Conservation (phyloP, 2,888 invertebrate species). For the Sacculina carcini region DNA sequence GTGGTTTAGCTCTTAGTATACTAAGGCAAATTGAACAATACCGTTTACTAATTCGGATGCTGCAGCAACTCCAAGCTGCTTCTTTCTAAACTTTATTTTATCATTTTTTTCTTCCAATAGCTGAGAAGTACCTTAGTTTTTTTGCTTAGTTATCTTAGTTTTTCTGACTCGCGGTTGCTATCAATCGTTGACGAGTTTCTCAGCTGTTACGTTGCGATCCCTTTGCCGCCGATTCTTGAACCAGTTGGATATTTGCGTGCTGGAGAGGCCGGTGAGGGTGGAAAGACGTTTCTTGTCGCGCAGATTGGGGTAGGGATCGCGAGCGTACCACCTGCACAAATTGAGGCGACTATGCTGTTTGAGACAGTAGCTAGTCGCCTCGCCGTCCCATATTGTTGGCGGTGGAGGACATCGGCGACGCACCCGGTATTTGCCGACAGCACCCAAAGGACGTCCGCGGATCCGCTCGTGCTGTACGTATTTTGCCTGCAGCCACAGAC, state of each 20-base stretch:
- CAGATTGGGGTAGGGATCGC: conserved; percentile 88
- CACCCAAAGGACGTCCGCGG: conserved; percentile 60
- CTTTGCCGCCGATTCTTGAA: conserved; percentile 92
- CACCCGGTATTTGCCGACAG: conserved; percentile 39
- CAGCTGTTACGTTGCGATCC: too few relatives aligned
- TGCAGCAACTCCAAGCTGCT: too few relatives aligned
- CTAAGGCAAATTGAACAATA: too few relatives aligned
- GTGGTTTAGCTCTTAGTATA: too few relatives aligned
- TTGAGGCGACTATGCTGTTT: conserved; percentile 34
- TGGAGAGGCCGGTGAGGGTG: conserved; percentile 79
- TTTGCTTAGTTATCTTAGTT: too few relatives aligned
- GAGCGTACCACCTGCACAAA: conserved; percentile 20
- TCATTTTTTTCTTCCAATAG: too few relatives aligned
- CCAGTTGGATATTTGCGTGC: conserved; percentile 90
- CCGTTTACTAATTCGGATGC: too few relatives aligned
- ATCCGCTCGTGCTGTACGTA: conserved; percentile 94
- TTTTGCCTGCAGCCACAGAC: conserved; percentile 55
- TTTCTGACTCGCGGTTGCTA: too few relatives aligned
- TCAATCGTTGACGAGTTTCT: too few relatives aligned
- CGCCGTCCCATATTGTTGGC: conserved; percentile 97
- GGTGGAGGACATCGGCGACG: conserved; percentile 93
- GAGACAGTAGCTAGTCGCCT: conserved; percentile 97
- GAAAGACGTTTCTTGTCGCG: conserved; percentile 82
- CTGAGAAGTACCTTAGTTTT: too few relatives aligned
- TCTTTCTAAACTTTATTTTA: too few relatives aligned